A percentile compares a stretch with the other conserved stretches of the same genome.
Conservation (phyloP, 1,140 invertebrate genomes). For the Venustaconcha ellipsiformis region DNA sequence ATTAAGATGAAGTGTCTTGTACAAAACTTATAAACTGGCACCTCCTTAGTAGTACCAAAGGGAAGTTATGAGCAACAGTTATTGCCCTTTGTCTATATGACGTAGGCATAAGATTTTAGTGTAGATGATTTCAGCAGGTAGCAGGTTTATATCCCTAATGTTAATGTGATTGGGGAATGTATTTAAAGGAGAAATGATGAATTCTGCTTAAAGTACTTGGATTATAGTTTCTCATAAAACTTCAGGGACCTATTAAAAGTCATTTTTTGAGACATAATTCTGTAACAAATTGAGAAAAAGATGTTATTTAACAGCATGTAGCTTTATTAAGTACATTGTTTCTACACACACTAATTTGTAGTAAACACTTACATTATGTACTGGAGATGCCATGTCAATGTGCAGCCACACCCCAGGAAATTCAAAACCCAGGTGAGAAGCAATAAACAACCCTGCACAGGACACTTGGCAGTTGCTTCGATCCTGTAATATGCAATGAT, state of each 20-base stretch:
- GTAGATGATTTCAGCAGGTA: too few relatives aligned
- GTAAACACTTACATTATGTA: constrained; percentile 77
- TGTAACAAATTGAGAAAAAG: neutral
- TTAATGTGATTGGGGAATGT: too few relatives aligned
- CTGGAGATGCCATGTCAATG: constrained; percentile 89
- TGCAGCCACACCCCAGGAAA: constrained; percentile 87
- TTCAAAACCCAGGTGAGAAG: constrained; percentile 88
- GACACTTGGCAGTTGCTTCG: constrained; percentile 86
- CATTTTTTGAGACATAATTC: neutral
- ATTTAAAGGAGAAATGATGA: neutral
- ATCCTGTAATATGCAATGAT: constrained; percentile 73
- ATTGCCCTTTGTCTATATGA: too few relatives aligned
- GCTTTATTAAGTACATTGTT: neutral
- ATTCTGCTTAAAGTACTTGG: neutral
- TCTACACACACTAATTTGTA: neutral
- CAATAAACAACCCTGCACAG: constrained; percentile 90
- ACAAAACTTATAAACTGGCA: too few relatives aligned
- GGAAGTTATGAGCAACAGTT: too few relatives aligned
- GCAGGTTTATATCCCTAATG: too few relatives aligned
- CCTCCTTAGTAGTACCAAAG: too few relatives aligned
- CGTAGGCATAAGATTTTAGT: too few relatives aligned
- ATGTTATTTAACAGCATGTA: neutral
- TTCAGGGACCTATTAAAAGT: neutral
- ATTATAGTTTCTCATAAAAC: neutral
- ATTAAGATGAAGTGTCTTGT: too few relatives aligned